Conservation (phyloP, 2,888 invertebrate genomes). For the Acleris literana region DNA sequence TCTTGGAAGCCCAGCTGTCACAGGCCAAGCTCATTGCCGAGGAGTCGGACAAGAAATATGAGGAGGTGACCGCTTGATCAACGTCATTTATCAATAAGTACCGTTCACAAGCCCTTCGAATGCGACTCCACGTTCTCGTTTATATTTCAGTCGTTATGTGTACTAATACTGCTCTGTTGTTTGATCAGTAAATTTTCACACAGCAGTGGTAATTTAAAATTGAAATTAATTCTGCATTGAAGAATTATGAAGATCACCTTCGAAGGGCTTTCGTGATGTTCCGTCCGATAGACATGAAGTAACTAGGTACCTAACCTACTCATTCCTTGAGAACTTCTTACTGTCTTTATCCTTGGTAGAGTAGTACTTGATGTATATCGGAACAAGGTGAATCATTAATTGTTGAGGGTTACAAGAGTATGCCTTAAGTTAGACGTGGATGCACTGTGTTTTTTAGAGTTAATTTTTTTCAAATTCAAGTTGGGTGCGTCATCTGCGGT, state of each 20-base stretch:
- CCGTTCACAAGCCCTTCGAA: not conserved
- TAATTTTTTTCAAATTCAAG: not conserved
- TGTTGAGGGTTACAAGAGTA: not conserved
- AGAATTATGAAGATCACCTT: not conserved
- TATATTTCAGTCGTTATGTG: not conserved
- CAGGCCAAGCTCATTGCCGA: constrained; percentile 99
- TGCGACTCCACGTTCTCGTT: not conserved
- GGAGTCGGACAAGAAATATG: constrained; percentile 99
- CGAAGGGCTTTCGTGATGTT: not conserved
- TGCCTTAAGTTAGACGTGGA: not conserved
- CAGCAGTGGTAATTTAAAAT: too few relatives aligned
- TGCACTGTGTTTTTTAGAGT: not conserved
- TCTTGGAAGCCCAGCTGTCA: constrained; percentile 98
- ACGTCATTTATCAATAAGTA: constrained; percentile 40
- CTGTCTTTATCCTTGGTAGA: not conserved
- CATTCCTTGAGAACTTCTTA: not conserved
- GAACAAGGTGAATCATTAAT: not conserved
- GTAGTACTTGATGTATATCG: not conserved
- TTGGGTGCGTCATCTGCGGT: not conserved
- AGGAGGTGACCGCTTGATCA: constrained; percentile 92
- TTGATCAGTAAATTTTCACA: too few relatives aligned
- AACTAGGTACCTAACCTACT: too few relatives aligned
- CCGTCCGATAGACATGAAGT: not conserved
- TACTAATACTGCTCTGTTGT: not conserved
- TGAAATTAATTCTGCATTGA: too few relatives aligned